These are phyloP conservation scores for Falco punctatus DNA, from an alignment of 2,113 vertebrate genomes.

Conservation along the genomic window DNA sequence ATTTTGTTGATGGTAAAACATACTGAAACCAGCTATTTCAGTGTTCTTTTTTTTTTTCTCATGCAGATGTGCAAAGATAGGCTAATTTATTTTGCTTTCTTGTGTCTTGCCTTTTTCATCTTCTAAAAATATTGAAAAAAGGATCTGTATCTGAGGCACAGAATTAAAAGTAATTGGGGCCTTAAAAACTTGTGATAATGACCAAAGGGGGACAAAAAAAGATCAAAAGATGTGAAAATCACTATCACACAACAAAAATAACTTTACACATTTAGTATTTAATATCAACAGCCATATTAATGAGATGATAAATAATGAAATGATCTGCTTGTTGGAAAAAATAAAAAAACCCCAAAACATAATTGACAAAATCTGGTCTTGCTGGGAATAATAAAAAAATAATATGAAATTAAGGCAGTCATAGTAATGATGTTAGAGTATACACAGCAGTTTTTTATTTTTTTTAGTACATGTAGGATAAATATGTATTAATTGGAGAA, in stretches of 20 bases:
- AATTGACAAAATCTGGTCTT: background rate
- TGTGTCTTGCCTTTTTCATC: background rate
- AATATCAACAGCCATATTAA: conserved; percentile 16
- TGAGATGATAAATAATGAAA: conserved; percentile 56
- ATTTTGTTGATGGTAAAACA: background rate
- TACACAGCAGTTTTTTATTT: background rate
- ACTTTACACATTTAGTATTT: background rate
- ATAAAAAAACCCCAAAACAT: background rate
- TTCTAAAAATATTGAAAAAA: conserved; percentile 28
- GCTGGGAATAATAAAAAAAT: background rate
- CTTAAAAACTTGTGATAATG: conserved; percentile 6
- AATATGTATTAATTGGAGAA: conserved; percentile 13
- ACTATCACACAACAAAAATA: background rate
- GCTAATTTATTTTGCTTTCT: background rate
- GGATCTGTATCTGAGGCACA: background rate
- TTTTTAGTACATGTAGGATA: background rate
- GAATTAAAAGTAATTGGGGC: conserved; percentile 48
- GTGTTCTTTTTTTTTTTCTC: background rate
- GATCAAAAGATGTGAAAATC: conserved; percentile 45
- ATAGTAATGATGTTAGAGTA: background rate
- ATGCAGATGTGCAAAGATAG: background rate
- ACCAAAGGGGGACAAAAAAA: conserved; percentile 8
- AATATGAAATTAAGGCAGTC: background rate
- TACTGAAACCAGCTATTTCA: background rate
- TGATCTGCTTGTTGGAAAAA: background rate